phyloP scores from a whole-genome alignment of 2,797 vertebrate genomes.

The Pelochelys cantorii region DNA sequence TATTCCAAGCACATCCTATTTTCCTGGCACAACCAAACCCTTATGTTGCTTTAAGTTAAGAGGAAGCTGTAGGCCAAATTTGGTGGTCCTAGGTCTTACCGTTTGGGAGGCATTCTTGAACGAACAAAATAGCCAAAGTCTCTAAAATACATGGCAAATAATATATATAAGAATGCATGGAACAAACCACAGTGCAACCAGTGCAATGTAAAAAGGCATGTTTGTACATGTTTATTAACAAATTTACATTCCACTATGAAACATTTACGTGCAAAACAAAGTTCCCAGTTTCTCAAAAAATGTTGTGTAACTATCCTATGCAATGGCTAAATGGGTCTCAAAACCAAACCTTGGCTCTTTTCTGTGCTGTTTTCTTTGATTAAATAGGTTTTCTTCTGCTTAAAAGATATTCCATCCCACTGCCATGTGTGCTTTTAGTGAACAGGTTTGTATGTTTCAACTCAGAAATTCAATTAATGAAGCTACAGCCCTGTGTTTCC shows the following conservation, averaged over 20 bases:
- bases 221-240: slow-evolving; percentile 77
- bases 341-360: background rate
- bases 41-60: too few relatives aligned
- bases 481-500: background rate
- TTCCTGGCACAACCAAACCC: too few relatives aligned
- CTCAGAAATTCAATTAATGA: background rate
- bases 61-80: too few relatives aligned
- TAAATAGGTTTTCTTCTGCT: background rate
- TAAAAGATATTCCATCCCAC: background rate
- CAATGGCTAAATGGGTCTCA: slow-evolving; percentile 35
- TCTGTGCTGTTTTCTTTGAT: background rate
- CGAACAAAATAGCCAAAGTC: too few relatives aligned
- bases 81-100: too few relatives aligned
- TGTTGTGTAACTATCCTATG: background rate
- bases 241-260: slow-evolving; percentile 73
- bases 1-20: too few relatives aligned
- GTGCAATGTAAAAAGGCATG: slow-evolving; percentile 64
- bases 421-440: background rate
- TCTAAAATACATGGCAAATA: background rate
- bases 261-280: slow-evolving; percentile 67
- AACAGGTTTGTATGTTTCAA: slow-evolving; percentile 9
- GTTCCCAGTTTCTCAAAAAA: slow-evolving; percentile 29
- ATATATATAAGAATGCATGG: background rate
- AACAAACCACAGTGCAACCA: slow-evolving; percentile 65
- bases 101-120: too few relatives aligned